A percentile compares a stretch with the other conserved stretches of the same genome.
These are phyloP conservation scores for Cetoscarus ocellatus DNA, from an alignment of 2,797 vertebrate species.

Conservation along the genomic window DNA sequence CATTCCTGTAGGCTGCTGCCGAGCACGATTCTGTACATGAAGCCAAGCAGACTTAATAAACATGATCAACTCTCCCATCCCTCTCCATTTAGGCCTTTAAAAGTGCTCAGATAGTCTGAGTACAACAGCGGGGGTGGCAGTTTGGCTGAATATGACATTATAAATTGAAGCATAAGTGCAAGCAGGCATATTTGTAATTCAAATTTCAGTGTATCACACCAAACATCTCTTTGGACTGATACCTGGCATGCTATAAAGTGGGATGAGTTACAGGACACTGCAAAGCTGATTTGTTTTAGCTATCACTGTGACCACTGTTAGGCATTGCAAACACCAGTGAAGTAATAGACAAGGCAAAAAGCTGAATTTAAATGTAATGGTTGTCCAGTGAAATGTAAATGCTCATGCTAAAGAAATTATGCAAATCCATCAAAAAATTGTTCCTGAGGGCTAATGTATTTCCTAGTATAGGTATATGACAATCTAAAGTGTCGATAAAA, in stretches of 20 bases:
- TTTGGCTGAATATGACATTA: constrained; percentile 60
- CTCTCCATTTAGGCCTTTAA: constrained; percentile 70
- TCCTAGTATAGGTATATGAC: neutral
- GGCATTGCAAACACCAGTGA: constrained; percentile 9
- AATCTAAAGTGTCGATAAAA: neutral
- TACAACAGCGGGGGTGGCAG: constrained; percentile 54
- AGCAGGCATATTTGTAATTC: constrained; percentile 64
- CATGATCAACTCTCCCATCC: constrained; percentile 72
- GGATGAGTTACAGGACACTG: constrained; percentile 45
- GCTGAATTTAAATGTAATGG: constrained; percentile 17
- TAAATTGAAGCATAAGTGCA: constrained; percentile 64
- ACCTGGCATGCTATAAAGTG: constrained; percentile 43
- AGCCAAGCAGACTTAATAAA: constrained; percentile 79
- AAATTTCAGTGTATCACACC: constrained; percentile 46
- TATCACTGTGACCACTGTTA: constrained; percentile 17
- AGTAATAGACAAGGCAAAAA: constrained; percentile 17
- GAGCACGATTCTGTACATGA: constrained; percentile 57
- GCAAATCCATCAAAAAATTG: constrained; percentile 7
- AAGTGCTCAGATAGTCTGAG: constrained; percentile 62
- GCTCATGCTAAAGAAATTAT: constrained; percentile 1
- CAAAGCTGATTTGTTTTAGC: constrained; percentile 64
- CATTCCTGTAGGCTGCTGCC: constrained; percentile 63
- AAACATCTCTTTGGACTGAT: constrained; percentile 41
- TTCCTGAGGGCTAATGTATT: neutral
- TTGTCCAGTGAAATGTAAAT: neutral